Evolutionary conservation across 2,888 invertebrate species (phyloP).

Genomic region (Drosophila nr. medialis): DNA sequence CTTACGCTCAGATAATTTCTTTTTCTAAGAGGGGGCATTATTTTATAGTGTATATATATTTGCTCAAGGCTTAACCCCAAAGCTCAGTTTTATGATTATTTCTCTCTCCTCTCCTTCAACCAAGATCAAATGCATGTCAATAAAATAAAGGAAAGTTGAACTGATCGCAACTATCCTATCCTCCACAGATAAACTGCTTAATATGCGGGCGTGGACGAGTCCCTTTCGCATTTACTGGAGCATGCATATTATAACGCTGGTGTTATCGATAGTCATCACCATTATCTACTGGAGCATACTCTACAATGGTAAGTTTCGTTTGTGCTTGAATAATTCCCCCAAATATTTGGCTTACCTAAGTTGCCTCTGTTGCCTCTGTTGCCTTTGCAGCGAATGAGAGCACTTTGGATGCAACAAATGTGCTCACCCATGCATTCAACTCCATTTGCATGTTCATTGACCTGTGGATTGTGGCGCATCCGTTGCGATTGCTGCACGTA

Average conservation of each 20-base stretch:
- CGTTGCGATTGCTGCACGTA: conserved; percentile 88
- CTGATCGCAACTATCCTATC: conserved; percentile 5
- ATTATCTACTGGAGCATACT: conserved; percentile 89
- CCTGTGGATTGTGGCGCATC: conserved; percentile 89
- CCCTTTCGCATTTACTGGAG: conserved; percentile 89
- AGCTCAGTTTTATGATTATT: rapidly evolving
- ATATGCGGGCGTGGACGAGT: conserved; percentile 79
- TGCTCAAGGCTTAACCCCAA: not conserved
- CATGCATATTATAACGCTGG: conserved; percentile 88
- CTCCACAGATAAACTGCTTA: conserved; percentile 78
- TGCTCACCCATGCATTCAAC: conserved; percentile 91
- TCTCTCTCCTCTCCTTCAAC: not conserved
- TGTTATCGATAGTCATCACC: conserved; percentile 89
- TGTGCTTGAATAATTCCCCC: not conserved
- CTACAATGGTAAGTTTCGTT: conserved; percentile 72
- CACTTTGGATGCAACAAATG: conserved; percentile 86
- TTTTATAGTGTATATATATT: not conserved
- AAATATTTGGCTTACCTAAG: not conserved
- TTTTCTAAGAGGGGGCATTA: not conserved
- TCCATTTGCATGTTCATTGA: conserved; percentile 90
- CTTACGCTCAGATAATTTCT: not conserved
- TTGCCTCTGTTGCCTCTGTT: not conserved
- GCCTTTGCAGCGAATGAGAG: conserved; percentile 83
- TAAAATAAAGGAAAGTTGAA: not conserved
- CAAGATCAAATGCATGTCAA: not conserved